Evolutionary conservation across 2,888 invertebrate genomes (phyloP).

Genomic region (Ametastegia equiseti): DNA sequence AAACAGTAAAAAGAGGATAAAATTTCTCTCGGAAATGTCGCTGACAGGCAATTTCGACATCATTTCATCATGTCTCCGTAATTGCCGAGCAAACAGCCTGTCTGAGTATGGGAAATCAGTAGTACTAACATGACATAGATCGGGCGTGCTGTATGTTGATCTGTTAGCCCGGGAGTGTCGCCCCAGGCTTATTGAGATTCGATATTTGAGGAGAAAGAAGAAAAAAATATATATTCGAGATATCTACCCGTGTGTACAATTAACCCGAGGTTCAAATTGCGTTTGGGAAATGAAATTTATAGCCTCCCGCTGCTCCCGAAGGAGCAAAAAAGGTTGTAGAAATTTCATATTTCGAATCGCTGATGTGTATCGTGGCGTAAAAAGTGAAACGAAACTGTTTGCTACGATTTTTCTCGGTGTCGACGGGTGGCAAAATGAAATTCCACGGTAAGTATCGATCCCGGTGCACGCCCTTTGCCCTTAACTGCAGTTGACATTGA

Average conservation of each 20-base stretch:
- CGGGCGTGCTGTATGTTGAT: background rate
- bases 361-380: no score
- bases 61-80: background rate
- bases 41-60: slow-evolving; percentile 35
- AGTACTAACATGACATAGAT: background rate
- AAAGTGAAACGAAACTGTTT: background rate
- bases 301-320: no score
- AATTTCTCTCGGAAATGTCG: background rate
- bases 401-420: background rate
- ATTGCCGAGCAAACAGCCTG: slow-evolving; percentile 16
- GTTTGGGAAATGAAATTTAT: no score
- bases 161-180: background rate
- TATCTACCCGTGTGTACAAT: no score
- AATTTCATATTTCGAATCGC: no score
- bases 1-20: slow-evolving; percentile 17
- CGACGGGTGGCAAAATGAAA: background rate
- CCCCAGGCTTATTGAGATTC: background rate
- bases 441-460: background rate
- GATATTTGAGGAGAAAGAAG: background rate
- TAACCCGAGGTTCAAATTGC: no score
- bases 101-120: background rate
- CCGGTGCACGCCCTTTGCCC: no score
- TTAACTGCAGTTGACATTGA: background rate
- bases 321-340: no score
- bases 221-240: no score